Percentiles rank a stretch among this genome's conserved stretches.
phyloP scores from a whole-genome alignment of 2,113 vertebrate genomes.

The Nesoenas mayeri region DNA sequence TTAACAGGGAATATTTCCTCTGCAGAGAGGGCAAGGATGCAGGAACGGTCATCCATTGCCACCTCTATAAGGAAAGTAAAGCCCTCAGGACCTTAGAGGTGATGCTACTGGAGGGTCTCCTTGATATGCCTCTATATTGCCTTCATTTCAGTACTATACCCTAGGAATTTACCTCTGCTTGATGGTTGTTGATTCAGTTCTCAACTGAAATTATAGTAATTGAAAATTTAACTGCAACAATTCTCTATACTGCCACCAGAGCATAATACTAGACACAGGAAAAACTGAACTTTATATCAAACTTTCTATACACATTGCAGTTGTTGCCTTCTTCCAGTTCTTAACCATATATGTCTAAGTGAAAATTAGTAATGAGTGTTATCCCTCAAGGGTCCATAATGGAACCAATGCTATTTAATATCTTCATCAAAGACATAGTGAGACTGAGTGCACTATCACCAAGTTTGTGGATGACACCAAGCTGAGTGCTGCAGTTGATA shows the following conservation, averaged over 20 bases:
- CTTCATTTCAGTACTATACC: background rate
- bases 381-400: background rate
- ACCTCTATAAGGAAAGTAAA: background rate
- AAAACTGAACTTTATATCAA: background rate
- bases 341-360: background rate
- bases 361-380: background rate
- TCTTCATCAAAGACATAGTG: background rate
- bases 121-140: background rate
- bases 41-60: background rate
- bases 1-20: background rate
- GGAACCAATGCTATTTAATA: background rate
- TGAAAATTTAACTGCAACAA: background rate
- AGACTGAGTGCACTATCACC: background rate
- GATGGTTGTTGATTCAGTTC: background rate
- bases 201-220: background rate
- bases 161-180: background rate
- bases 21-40: background rate
- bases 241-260: background rate
- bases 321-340: background rate
- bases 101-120: background rate
- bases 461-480: background rate
- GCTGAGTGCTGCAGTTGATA: background rate
- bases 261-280: background rate
- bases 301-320: too few relatives aligned
- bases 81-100: background rate